Evolutionary conservation across 1,140 invertebrate genomes (phyloP).

Genomic region (Mycetomoellerius zeteki): DNA sequence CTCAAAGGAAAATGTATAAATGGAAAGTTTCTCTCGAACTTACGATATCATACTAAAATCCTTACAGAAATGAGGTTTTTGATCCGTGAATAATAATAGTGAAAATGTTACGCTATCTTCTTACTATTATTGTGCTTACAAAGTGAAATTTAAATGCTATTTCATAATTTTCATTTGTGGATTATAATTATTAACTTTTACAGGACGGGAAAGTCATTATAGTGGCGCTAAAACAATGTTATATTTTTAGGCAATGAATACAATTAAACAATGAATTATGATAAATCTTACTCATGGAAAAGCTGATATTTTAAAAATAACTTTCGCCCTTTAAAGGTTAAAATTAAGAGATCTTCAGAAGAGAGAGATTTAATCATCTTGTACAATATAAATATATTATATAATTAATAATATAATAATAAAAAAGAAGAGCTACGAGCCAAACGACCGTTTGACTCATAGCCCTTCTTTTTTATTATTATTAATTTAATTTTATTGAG

Average conservation of each 20-base stretch:
- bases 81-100: neutral
- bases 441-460: too few relatives aligned
- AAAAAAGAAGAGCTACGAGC: too few relatives aligned
- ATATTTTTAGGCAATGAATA: too few relatives aligned
- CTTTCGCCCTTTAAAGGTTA: neutral
- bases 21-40: neutral
- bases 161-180: neutral
- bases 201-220: too few relatives aligned
- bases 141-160: neutral
- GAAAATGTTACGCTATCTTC: neutral
- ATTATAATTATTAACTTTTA: neutral
- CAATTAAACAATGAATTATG: too few relatives aligned
- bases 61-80: neutral
- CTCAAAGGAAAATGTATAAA: neutral
- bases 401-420: too few relatives aligned
- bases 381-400: neutral
- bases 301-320: too few relatives aligned
- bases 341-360: constrained; percentile 4
- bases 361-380: neutral
- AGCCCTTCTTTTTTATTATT: too few relatives aligned
- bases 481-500: too few relatives aligned
- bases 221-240: too few relatives aligned
- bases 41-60: constrained; percentile 2
- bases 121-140: neutral
- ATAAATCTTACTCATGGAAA: too few relatives aligned